Base-by-base conservation (phyloP, 1,140 invertebrate genomes). In the Cherax destructor region DNA sequence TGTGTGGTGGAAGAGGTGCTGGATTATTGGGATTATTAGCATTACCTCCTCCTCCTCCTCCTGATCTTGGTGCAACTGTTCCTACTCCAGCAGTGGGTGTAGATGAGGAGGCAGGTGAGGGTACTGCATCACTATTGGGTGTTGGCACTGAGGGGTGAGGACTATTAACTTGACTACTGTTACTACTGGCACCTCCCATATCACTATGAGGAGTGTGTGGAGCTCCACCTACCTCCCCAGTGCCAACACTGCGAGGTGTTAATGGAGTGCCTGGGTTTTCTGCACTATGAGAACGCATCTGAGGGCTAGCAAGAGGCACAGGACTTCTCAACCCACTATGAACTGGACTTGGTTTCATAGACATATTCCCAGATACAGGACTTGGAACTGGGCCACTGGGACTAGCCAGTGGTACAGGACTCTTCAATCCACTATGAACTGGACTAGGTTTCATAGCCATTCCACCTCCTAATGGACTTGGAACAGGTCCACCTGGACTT, bases 21-120 rank as follows among this genome's bases (percentile, higher is more conserved):
- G 81, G 85, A 81, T 89, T 83, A 85, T 88, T 87, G 24, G 83
- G 87, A 65, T 91, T 85, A 81, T 91, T 90, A 50, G 49, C 80
- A 86, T 76, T 78, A 21, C 93, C 93, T 49, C 91, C 91, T 76
- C 93, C 93, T 72, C 93, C 93, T 65, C 92, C 91, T 72, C 87
- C 91, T 50, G 69, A 52, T 59, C 56, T 56, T 69, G 49, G 49
- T 24, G 69, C 52, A 52, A 59, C 65, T 69, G 80, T 72, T 65
- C 24, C 56, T 24, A 30, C 41, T 49, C 69, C 24, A 65, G 79
- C 52, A 50, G 72, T 50, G 49, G 84, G 41, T 72, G 90, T 59
- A n/a, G 69, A 59, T 24, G 83, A 83, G n/a, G 90, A 85, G 21
- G 72, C 78, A 16, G 84, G 90, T 10, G 90, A 91, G 11, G 90